These are phyloP conservation scores for Drosophila dunni DNA, from an alignment of 1,140 invertebrate species.

Conservation along the genomic window DNA sequence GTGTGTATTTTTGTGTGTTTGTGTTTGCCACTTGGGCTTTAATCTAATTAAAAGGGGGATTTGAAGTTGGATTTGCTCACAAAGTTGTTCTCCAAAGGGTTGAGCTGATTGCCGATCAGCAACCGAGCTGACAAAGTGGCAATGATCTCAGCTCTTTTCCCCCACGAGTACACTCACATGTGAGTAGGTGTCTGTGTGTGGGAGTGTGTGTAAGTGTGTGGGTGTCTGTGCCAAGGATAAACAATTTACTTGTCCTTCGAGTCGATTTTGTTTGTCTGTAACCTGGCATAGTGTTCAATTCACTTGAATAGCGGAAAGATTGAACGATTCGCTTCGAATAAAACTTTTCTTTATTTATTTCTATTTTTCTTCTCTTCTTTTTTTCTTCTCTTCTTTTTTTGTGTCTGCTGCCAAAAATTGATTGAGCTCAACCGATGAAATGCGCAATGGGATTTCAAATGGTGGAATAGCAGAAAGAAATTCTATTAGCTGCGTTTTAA, in stretches of 20 bases:
- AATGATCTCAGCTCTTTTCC: conserved; percentile 19
- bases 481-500: not conserved
- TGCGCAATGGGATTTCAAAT: not conserved
- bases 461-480: not conserved
- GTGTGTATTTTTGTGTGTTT: conserved; percentile 37
- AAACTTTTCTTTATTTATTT: conserved; percentile 31
- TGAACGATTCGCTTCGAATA: conserved; percentile 19
- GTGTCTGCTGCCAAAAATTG: not conserved
- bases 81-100: conserved; percentile 46
- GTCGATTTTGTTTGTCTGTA: conserved; percentile 5
- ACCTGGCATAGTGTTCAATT: conserved; percentile 46
- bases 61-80: conserved; percentile 59
- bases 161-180: conserved; percentile 4
- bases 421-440: not conserved
- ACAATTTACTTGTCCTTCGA: conserved; percentile 57
- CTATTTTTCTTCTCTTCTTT: not conserved
- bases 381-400: not conserved
- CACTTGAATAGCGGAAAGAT: conserved; percentile 15
- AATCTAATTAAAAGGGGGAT: conserved; percentile 78
- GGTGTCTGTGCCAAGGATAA: conserved; percentile 53
- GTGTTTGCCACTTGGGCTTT: conserved; percentile 74
- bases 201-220: conserved; percentile 23
- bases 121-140: conserved; percentile 23
- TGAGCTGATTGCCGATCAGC: conserved; percentile 53
- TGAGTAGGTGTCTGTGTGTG: conserved; percentile 22